These are phyloP conservation scores for Eubasilissa regina DNA, from an alignment of 1,140 invertebrate genomes.

Conservation along the genomic window DNA sequence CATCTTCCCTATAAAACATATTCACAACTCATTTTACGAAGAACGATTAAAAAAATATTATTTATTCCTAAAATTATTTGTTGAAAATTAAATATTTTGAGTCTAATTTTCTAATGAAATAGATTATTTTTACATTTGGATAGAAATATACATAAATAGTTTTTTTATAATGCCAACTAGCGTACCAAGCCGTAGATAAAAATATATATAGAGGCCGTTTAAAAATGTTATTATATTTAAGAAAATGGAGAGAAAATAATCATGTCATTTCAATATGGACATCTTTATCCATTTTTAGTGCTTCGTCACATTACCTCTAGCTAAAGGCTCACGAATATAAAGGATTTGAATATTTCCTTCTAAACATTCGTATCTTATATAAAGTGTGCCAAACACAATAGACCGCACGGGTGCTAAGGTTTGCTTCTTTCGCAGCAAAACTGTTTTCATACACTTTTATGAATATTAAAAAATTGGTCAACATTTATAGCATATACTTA, in stretches of 20 bases:
- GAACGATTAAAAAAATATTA: too few species aligned
- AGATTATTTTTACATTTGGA: conserved; percentile 8
- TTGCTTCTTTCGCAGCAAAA: neutral
- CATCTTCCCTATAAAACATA: too few species aligned
- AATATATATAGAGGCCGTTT: conserved; percentile 9
- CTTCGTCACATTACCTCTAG: too few species aligned
- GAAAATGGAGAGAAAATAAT: conserved; percentile 5
- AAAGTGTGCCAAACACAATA: conserved; percentile 1
- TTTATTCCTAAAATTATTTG: too few species aligned
- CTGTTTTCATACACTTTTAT: neutral
- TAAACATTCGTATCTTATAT: neutral
- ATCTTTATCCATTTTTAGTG: too few species aligned
- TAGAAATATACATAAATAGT: neutral
- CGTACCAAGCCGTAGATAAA: conserved; percentile 11
- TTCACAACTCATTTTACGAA: too few species aligned
- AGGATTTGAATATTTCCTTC: too few species aligned
- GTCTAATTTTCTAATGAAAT: neutral
- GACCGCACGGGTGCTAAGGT: neutral
- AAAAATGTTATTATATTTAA: conserved; percentile 4
- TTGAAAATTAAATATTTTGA: too few species aligned
- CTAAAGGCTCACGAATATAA: too few species aligned
- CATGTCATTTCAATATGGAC: too few species aligned
- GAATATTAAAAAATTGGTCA: conserved; percentile 37
- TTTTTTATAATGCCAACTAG: neutral
- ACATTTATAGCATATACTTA: conserved; percentile 30